Evolutionary conservation across 2,797 vertebrate species (phyloP).

Genomic region (Alcedo quadribrachys): DNA sequence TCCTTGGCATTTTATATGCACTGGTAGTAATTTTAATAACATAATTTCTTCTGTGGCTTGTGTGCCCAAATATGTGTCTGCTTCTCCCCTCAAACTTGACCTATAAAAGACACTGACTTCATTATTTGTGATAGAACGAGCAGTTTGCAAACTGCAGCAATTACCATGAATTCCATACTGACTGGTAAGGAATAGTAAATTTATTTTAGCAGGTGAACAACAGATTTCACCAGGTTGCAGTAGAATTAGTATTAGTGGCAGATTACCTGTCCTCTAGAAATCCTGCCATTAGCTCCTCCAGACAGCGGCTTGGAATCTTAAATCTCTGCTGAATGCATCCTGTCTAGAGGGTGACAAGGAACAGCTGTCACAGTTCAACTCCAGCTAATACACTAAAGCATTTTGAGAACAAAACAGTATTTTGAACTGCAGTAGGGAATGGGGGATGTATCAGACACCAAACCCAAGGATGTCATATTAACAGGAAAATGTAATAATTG

Average conservation of each 20-base stretch:
- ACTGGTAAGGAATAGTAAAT: neutral
- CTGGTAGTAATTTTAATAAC: neutral
- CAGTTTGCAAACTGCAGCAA: neutral
- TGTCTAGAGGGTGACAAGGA: slow-evolving; percentile 26
- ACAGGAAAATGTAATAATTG: neutral
- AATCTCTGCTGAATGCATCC: neutral
- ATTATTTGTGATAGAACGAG: neutral
- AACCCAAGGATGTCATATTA: neutral
- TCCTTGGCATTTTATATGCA: neutral
- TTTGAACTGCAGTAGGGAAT: neutral
- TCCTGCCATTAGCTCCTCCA: slow-evolving; percentile 22
- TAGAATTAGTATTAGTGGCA: slow-evolving; percentile 18
- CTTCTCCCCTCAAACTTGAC: neutral
- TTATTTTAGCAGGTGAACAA: neutral
- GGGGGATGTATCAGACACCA: neutral
- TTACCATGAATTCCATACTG: neutral
- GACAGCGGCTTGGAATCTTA: neutral
- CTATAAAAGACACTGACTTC: neutral
- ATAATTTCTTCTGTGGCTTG: neutral
- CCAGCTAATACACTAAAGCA: neutral
- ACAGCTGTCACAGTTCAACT: slow-evolving; percentile 11
- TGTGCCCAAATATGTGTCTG: neutral
- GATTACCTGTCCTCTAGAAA: slow-evolving; percentile 42
- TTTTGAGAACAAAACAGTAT: neutral
- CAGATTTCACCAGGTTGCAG: neutral